Evolutionary conservation across 2,888 invertebrate genomes (phyloP).

Genomic region (Dasysyrphus albostriatus): DNA sequence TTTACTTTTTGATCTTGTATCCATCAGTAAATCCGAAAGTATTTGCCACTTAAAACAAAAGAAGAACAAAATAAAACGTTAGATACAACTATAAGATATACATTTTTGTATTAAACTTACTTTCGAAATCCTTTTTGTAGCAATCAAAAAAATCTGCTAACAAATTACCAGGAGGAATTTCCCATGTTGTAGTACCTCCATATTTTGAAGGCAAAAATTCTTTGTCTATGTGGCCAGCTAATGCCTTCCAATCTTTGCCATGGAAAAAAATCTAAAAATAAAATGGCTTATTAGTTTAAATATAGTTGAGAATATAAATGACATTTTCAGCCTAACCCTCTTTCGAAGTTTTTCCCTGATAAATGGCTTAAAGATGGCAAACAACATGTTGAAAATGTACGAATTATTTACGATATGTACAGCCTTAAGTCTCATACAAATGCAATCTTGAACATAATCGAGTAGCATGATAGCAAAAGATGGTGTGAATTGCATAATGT

Average conservation of each 20-base stretch:
- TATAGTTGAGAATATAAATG: neutral
- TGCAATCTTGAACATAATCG: slow-evolving; percentile 91
- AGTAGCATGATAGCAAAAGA: slow-evolving; percentile 89
- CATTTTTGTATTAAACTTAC: slow-evolving; percentile 83
- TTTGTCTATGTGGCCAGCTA: slow-evolving; percentile 86
- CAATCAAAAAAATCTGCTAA: slow-evolving; percentile 88
- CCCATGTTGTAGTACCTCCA: slow-evolving; percentile 87
- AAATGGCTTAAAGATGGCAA: slow-evolving; percentile 94
- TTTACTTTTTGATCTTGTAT: slow-evolving; percentile 80
- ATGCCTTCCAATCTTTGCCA: slow-evolving; percentile 87
- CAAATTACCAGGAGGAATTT: slow-evolving; percentile 86
- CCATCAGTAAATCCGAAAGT: slow-evolving; percentile 85
- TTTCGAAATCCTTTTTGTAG: slow-evolving; percentile 88
- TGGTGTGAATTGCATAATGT: slow-evolving; percentile 91
- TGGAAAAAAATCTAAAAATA: slow-evolving; percentile 88
- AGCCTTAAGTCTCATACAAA: slow-evolving; percentile 92
- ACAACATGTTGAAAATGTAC: slow-evolving; percentile 93
- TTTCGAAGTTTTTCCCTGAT: slow-evolving; percentile 92
- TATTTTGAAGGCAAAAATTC: slow-evolving; percentile 87
- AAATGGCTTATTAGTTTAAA: neutral
- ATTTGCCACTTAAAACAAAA: slow-evolving; percentile 85
- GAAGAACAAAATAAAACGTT: slow-evolving; percentile 30
- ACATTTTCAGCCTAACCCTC: slow-evolving; percentile 85
- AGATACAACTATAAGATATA: neutral
- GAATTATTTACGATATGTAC: slow-evolving; percentile 96